A percentile compares a stretch with the other conserved stretches of the same genome.
These are phyloP conservation scores for Polydrusus pterygomalis DNA, from an alignment of 2,888 invertebrate species.

Conservation along the genomic window DNA sequence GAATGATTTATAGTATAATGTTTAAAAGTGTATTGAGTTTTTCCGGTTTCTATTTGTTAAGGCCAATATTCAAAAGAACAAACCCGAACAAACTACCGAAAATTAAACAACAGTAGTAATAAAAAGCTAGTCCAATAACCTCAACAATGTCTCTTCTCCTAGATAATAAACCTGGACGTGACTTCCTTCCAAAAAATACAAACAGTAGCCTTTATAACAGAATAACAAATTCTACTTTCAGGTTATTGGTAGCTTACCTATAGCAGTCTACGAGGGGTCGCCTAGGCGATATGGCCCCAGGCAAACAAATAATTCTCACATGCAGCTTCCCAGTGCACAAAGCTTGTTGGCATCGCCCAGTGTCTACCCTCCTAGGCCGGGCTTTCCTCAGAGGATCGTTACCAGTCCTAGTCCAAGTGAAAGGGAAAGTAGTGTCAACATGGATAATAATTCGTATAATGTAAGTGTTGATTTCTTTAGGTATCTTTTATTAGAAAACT, in stretches of 20 bases:
- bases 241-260: conserved; percentile 89
- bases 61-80: too few relatives aligned
- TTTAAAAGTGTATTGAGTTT: too few relatives aligned
- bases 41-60: too few relatives aligned
- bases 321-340: conserved; percentile 76
- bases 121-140: too few relatives aligned
- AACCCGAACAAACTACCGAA: too few relatives aligned
- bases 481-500: too few relatives aligned
- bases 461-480: conserved; percentile 65
- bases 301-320: conserved; percentile 71
- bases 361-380: conserved; percentile 86
- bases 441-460: conserved; percentile 67
- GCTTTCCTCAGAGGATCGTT: conserved; percentile 85
- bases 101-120: too few relatives aligned
- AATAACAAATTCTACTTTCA: conserved; percentile 10
- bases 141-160: too few relatives aligned
- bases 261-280: conserved; percentile 94
- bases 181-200: too few relatives aligned
- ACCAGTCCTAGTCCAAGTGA: conserved; percentile 69
- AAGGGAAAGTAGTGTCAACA: conserved; percentile 65
- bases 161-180: too few relatives aligned
- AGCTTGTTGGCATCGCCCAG: conserved; percentile 79
- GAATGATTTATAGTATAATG: too few relatives aligned
- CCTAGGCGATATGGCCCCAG: conserved; percentile 89
- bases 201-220: neutral